phyloP scores from a whole-genome alignment of 2,113 vertebrate genomes.

The Junco hyemalis region DNA sequence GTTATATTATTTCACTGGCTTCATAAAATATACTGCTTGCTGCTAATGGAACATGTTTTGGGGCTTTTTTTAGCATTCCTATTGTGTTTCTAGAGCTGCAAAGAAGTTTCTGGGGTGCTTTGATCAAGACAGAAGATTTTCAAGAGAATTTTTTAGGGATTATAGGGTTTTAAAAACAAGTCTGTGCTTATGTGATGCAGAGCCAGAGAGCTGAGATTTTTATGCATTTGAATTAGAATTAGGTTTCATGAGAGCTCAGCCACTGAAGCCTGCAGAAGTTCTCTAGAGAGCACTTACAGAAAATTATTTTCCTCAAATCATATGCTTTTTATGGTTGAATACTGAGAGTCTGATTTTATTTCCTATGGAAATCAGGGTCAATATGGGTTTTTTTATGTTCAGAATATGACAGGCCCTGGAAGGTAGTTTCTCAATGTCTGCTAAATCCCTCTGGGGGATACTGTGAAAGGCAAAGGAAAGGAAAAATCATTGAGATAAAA shows the following conservation, averaged over 20 bases:
- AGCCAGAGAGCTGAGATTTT: neutral
- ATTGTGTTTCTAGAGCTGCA: neutral
- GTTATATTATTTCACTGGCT: neutral
- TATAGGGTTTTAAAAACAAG: neutral
- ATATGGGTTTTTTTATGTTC: neutral
- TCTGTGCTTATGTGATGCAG: neutral
- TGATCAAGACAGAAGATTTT: neutral
- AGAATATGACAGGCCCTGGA: conserved; percentile 10
- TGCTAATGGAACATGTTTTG: neutral
- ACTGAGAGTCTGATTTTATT: conserved; percentile 15
- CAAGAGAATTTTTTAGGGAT: neutral
- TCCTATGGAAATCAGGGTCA: conserved; percentile 30
- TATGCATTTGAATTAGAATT: conserved; percentile 4
- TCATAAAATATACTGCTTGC: neutral
- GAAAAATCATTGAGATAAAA: conserved; percentile 11
- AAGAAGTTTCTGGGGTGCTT: neutral
- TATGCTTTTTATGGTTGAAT: neutral
- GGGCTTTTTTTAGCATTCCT: neutral
- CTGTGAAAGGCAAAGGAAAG: neutral
- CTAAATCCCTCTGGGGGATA: neutral
- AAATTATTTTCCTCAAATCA: conserved; percentile 27
- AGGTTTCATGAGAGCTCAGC: neutral
- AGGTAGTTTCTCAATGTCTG: neutral
- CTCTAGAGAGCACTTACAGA: conserved; percentile 6
- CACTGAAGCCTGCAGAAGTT: neutral